Conservation (phyloP, 2,113 vertebrate species). For the Phylloscopus trochiloides region DNA sequence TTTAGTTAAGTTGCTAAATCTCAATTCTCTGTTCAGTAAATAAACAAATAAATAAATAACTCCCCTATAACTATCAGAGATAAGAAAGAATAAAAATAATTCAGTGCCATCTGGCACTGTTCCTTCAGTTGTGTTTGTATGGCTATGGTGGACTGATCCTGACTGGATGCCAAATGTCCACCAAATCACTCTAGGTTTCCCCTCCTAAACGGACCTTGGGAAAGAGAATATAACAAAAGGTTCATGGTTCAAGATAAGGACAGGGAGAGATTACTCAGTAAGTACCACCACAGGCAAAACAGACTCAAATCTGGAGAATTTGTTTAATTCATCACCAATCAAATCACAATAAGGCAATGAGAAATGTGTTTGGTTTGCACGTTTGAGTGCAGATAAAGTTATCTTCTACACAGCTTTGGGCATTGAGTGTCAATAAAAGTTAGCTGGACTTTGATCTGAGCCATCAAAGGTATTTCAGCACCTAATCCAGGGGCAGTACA, state of each 20-base stretch:
- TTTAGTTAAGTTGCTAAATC: background rate
- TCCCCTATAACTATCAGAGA: background rate
- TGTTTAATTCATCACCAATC: background rate
- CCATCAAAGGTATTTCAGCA: background rate
- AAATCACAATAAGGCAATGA: background rate
- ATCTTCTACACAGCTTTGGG: background rate
- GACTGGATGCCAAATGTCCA: accelerated
- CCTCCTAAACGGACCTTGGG: background rate
- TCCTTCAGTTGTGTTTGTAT: background rate
- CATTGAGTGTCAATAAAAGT: background rate
- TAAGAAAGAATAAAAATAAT: background rate
- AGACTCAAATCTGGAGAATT: background rate
- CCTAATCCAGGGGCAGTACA: background rate
- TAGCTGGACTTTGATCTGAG: background rate
- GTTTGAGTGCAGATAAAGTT: background rate
- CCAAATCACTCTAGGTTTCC: background rate
- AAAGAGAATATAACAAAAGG: background rate
- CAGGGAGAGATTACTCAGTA: background rate
- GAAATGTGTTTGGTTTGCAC: background rate
- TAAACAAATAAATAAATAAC: background rate
- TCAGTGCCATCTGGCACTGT: background rate
- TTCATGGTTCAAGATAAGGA: background rate
- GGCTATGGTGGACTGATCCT: too few relatives aligned
- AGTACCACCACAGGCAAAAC: background rate
- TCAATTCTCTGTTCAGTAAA: background rate